These are phyloP conservation scores for Drosophila paulistorum DNA, from an alignment of 1,140 invertebrate species.

Conservation along the genomic window DNA sequence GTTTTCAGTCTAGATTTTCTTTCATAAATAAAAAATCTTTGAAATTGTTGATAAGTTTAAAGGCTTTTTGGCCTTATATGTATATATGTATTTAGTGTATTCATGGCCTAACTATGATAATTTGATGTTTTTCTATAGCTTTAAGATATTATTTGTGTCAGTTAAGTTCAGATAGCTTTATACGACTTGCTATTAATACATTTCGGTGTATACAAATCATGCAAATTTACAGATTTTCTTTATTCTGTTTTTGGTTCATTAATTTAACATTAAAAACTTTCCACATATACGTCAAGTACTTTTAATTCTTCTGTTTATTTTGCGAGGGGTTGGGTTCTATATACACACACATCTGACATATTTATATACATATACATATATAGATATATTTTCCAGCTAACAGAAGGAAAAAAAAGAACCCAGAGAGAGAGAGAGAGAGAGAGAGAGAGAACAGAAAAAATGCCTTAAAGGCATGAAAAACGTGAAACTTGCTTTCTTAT, in stretches of 20 bases:
- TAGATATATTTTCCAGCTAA: constrained; percentile 3
- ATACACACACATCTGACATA: background rate
- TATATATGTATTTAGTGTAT: too few relatives aligned
- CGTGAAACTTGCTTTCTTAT: constrained; percentile 46
- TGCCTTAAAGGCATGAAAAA: constrained; percentile 24
- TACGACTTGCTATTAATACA: background rate
- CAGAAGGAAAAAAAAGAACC: background rate
- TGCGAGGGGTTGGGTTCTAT: background rate
- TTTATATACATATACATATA: background rate
- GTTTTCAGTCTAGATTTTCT: too few relatives aligned
- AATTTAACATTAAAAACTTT: constrained; percentile 33
- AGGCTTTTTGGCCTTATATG: too few relatives aligned
- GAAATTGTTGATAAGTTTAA: too few relatives aligned
- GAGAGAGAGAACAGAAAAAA: background rate
- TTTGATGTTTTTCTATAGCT: too few relatives aligned
- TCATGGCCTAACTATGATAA: too few relatives aligned
- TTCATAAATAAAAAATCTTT: too few relatives aligned
- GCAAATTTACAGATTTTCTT: background rate
- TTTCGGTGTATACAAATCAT: background rate
- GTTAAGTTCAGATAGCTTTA: background rate
- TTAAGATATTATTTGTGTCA: too few relatives aligned
- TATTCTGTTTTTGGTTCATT: constrained; percentile 8
- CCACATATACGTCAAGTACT: background rate
- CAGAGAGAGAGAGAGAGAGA: background rate
- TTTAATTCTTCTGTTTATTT: constrained; percentile 33